These are phyloP conservation scores for Melitaea athalia DNA, from an alignment of 2,888 invertebrate species.

Conservation along the genomic window DNA sequence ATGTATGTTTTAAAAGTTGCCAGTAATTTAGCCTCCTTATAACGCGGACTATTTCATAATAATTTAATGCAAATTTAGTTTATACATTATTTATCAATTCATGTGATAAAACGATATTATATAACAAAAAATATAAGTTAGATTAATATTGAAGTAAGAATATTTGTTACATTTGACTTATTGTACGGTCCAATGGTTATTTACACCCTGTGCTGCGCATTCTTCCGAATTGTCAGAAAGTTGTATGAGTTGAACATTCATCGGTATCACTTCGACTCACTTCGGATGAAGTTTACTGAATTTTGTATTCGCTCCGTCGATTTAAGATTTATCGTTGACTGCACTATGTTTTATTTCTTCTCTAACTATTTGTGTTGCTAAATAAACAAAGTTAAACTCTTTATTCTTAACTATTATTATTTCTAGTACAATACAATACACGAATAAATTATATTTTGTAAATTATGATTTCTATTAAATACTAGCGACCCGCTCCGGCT, in stretches of 20 bases:
- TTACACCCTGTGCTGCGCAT: not conserved
- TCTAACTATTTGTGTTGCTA: not conserved
- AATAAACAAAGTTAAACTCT: not conserved
- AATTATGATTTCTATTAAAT: too few species aligned
- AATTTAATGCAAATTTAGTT: too few species aligned
- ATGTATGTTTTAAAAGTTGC: too few species aligned
- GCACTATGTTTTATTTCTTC: constrained; percentile 15
- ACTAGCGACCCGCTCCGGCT: too few species aligned
- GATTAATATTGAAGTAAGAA: not conserved
- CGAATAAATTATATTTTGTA: too few species aligned
- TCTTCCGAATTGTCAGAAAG: constrained; percentile 34
- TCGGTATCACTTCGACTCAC: constrained; percentile 21
- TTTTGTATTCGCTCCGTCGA: constrained; percentile 22
- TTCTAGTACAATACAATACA: too few species aligned
- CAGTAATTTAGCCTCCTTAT: too few species aligned
- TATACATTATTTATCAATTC: too few species aligned
- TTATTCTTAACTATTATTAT: not conserved
- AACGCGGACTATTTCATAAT: too few species aligned
- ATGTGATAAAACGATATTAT: too few species aligned
- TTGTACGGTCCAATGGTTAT: not conserved
- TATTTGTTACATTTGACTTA: constrained; percentile 16
- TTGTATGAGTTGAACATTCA: constrained; percentile 31
- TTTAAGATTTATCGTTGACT: constrained; percentile 29
- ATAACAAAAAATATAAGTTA: not conserved
- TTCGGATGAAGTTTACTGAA: constrained; percentile 26